These are phyloP conservation scores for Globia sparganii DNA, from an alignment of 2,888 invertebrate genomes.

Conservation along the genomic window DNA sequence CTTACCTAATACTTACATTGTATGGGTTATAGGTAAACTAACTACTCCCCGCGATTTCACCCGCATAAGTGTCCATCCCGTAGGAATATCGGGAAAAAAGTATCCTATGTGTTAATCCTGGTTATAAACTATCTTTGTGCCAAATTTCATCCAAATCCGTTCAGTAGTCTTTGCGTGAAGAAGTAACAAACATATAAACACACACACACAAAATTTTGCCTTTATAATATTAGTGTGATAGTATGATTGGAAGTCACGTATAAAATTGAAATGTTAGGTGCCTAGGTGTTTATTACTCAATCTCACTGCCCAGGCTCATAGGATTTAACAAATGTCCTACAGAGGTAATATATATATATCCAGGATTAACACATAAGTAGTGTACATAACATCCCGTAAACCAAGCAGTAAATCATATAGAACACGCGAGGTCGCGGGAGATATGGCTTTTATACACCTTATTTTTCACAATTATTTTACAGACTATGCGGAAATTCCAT, in stretches of 20 bases:
- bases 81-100: no score
- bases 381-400: not conserved
- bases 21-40: not conserved
- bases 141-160: no score
- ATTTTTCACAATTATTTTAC: constrained; percentile 23
- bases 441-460: not conserved
- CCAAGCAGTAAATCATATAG: constrained; percentile 25
- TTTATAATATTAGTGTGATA: no score
- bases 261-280: not conserved
- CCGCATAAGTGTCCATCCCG: no score
- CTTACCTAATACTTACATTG: not conserved
- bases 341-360: constrained; percentile 6
- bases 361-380: constrained; percentile 16
- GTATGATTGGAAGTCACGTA: constrained; percentile 4
- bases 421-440: constrained; percentile 12
- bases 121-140: no score
- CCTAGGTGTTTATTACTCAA: constrained; percentile 8
- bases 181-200: no score
- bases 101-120: no score
- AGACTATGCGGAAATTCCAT: not conserved
- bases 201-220: no score
- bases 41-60: no score
- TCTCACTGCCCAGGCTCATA: not conserved
- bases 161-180: no score
- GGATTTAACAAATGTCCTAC: constrained; percentile 3